Evolutionary conservation across 2,888 invertebrate genomes (phyloP).

Genomic region (Limnephilus rhombicus): DNA sequence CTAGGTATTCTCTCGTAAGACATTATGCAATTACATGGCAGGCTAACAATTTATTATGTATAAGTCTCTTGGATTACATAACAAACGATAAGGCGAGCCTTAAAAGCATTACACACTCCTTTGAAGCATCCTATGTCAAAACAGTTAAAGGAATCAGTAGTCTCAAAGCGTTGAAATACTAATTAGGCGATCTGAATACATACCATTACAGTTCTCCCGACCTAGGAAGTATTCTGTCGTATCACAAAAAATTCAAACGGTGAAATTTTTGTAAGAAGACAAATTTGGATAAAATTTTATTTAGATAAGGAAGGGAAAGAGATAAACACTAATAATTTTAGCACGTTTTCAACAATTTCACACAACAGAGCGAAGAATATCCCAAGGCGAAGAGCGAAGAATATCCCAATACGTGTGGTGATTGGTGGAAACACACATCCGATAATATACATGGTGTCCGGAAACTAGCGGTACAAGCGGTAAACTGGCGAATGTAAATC

Average conservation of each 20-base stretch:
- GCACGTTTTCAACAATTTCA: background rate
- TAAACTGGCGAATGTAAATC: too few relatives aligned
- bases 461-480: too few relatives aligned
- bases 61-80: slow-evolving; percentile 9
- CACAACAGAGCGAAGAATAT: background rate
- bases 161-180: background rate
- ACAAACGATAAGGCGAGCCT: slow-evolving; percentile 4
- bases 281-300: too few relatives aligned
- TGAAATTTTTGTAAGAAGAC: too few relatives aligned
- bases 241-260: background rate
- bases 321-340: background rate
- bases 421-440: background rate
- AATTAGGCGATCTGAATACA: background rate
- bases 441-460: too few relatives aligned
- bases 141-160: slow-evolving; percentile 24
- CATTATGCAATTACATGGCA: background rate
- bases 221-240: background rate
- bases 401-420: background rate
- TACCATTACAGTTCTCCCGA: background rate
- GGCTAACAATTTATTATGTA: background rate
- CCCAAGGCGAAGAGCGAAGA: background rate
- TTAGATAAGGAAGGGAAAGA: too few relatives aligned
- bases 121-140: slow-evolving; percentile 4
- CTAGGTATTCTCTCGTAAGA: background rate
- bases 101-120: background rate